Evolutionary conservation across 2,888 invertebrate genomes (phyloP), one percentile per base, ranked within the genome.

Genomic region (Noctua fimbriata): DNA sequence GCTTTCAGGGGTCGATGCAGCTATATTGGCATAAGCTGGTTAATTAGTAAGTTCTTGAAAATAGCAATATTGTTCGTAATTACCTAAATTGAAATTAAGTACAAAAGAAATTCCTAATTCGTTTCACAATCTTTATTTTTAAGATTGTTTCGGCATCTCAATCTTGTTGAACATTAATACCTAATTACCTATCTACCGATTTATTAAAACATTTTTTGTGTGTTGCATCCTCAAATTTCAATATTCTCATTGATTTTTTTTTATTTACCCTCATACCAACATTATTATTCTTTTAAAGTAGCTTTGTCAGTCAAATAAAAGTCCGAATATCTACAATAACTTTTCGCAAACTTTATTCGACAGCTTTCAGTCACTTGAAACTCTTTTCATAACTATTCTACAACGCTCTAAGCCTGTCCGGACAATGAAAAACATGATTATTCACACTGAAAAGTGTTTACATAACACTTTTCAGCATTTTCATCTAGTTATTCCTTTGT

Each of bases 401-500:
- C 65, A 69, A 36, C 18, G 49, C 7, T 41, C 1, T 44, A 28
- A 69, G 41, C 52, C n/a, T 49, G 41, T 69, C 32, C 5, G 1
- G 2, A 55, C 66, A 55, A 36, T 55, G 7, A 49, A 83, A 73
- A 76, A 49, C n/a, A 52, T 63, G 18, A 12, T 77, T 60, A 24
- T 77, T 65, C 49, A 78, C 18, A 55, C 41, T 47, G 60, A 75
- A 77, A 78, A 81, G 75, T 75, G 69, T 79, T 73, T 77, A 28
- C 75, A 28, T 67, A 79, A 74, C 16, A 75, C 44, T 78, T 76
- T 80, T 65, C 21, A 65, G 60, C 58, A 16, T 76, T 76, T 73
- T 67, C 47, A 78, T 60, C 2, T 44, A 76, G 79, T 81, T 86
- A 78, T 78, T 70, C 71, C 73, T 81, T 82, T 78, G 88, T 86